Evolutionary conservation across 1,140 invertebrate genomes (phyloP), one percentile per base, ranked within the genome.

Genomic region (Cydia fagiglandana): DNA sequence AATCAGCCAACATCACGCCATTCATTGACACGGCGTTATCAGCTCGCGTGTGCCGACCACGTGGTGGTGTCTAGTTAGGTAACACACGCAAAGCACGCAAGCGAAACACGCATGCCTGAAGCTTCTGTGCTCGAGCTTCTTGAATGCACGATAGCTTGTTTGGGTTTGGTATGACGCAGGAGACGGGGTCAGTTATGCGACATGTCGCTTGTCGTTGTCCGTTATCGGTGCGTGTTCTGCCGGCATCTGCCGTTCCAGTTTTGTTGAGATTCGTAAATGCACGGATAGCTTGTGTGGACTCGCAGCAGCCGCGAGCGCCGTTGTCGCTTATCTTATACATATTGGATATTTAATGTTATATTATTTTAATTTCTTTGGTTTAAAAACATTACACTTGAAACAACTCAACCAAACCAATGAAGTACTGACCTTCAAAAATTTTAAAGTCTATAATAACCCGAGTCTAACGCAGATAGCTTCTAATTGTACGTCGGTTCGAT

Each of bases 1-100:
- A 80, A 83, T 80, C 82, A 83, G 73, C 82, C 47, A 45, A 50
- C 66, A 79, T 79, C 83, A 84, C 83, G 83, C 82, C 64, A 84
- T 81, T 78, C 81, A 84, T 84, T 84, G 83, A 82, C 81, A 84
- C 78, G 78, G 74, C 64, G n/a, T 34, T 61, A 61, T 61, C 56
- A 61, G 56, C 61, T 68, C 15, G 70, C 84, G 84, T 84, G 84
- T 47, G 28, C 12, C 66, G 45, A 77, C 74, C 84, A 85, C 84
- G 82, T 84, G 82, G 78, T 77, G 74, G 28, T 61, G 56, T 61
- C 56, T 61, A 61, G 77, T 81, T 79, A 81, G 75, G 78, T 79
- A 78, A 75, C 77, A 77, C 74, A 64, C 79, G 77, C 81, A 56
- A 64, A 77, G 74, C 82, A 82, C 82, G 80, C 81, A 76, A 83